Base-by-base conservation (phyloP, 2,888 invertebrate genomes). In the Acheta domesticus region DNA sequence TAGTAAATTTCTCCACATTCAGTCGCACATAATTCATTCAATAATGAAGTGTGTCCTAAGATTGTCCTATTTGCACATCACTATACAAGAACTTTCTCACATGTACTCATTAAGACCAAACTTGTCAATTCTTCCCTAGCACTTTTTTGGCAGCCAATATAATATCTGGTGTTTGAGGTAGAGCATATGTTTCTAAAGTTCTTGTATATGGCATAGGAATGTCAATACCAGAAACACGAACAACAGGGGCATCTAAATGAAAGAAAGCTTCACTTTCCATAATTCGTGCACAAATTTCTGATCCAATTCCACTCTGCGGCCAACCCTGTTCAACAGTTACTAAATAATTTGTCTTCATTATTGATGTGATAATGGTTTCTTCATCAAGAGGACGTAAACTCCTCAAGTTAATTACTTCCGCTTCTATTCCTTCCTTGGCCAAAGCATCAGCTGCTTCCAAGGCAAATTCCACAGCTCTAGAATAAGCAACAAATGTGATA, bases 171-270 rank as follows among this genome's bases (percentile, higher is more conserved):
- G 91, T 85, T 83, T 90, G 91, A 20, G 98, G 98, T 80, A 97
- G 85, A 4, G 96, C 93, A 20, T 90, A 89, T 0, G 85, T 85
- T 90, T 99, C 99, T 79, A 99, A 89, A n/a, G 90, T 87, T 86
- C 93, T 93, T 11, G 98, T 90, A 88, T 99, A 99, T 1, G 99
- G 98, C 97, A 98, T 98, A 74, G 99, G 99, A 49, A 95, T 91
- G 88, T 99, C 99, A 0, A 94, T 97, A 81, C 97, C 98, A 1
- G 96, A 94, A 49, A 98, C 92, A 82, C 99, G 91, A 87, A 96
- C 90, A 75, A 94, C 93, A 0, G 99, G 99, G 80, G 99, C 96
- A 88, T 99, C 99, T 84, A 99, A 89, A 87, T 98, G 96, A 89
- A 95, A 98, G 89, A 99, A 99, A 14, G 94, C 91, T 84, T 88